phyloP scores from a whole-genome alignment of 2,113 vertebrate species.

The Patagioenas fasciata region DNA sequence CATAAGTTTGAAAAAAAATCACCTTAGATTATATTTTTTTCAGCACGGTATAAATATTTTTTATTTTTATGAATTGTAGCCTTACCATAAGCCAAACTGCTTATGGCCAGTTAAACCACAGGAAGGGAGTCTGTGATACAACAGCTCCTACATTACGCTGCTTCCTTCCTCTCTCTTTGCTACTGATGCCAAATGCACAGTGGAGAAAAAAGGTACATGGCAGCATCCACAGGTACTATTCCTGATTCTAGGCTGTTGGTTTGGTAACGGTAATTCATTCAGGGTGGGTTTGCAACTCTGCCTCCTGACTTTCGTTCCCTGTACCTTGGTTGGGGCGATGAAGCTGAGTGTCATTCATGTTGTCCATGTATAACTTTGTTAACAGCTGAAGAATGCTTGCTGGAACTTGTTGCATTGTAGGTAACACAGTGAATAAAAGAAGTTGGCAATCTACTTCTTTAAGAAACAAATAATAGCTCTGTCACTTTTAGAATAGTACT shows the following conservation, averaged over 20 bases:
- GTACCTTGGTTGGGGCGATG: neutral
- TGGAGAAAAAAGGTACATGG: neutral
- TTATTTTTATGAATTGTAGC: neutral
- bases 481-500: neutral
- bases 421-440: neutral
- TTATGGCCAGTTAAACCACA: neutral
- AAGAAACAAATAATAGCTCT: neutral
- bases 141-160: neutral
- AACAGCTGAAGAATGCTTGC: neutral
- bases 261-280: neutral
- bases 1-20: fast-evolving
- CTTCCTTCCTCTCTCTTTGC: slow-evolving; percentile 27
- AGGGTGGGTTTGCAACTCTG: neutral
- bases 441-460: neutral
- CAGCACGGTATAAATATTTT: neutral
- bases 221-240: neutral
- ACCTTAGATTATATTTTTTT: neutral
- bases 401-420: neutral
- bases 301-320: fast-evolving
- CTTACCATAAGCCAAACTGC: neutral
- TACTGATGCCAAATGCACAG: neutral
- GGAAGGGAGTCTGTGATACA: neutral
- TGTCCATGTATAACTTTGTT: neutral
- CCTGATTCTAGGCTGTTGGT: neutral
- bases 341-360: neutral